These are phyloP conservation scores for Paradoxurus hermaphroditus DNA, from an alignment of 2,113 vertebrate species.

Conservation along the genomic window DNA sequence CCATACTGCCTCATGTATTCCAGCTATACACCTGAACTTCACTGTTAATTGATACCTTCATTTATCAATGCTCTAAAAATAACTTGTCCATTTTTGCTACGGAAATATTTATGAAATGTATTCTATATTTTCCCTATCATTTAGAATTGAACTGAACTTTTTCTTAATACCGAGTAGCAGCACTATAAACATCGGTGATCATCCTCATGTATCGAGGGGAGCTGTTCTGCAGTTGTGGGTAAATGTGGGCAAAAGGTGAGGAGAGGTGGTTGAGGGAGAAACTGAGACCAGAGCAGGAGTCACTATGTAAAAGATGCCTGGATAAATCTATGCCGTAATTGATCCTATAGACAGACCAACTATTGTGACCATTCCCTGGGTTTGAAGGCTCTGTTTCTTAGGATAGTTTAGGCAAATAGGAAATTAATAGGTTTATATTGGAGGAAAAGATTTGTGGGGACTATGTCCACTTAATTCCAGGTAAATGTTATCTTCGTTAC, in stretches of 20 bases:
- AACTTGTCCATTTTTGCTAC: neutral
- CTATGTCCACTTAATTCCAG: neutral
- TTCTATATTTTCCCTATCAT: neutral
- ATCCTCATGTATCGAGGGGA: neutral
- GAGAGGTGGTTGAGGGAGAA: neutral
- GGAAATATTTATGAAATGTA: neutral
- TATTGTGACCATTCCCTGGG: neutral
- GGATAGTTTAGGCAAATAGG: neutral
- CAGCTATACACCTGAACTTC: neutral
- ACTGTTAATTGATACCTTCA: neutral
- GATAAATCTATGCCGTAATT: neutral
- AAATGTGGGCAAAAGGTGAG: neutral
- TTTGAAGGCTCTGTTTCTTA: neutral
- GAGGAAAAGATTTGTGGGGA: neutral
- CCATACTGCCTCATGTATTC: neutral
- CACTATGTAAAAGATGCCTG: neutral
- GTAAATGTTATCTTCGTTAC: neutral
- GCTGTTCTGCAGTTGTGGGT: neutral
- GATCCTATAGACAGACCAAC: neutral
- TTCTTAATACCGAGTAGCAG: neutral
- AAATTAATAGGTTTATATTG: neutral
- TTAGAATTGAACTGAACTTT: neutral
- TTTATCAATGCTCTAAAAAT: neutral
- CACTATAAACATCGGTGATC: neutral
- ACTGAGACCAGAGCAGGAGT: neutral